Base-by-base conservation (phyloP, 2,888 invertebrate species). In the Plebejus argus region DNA sequence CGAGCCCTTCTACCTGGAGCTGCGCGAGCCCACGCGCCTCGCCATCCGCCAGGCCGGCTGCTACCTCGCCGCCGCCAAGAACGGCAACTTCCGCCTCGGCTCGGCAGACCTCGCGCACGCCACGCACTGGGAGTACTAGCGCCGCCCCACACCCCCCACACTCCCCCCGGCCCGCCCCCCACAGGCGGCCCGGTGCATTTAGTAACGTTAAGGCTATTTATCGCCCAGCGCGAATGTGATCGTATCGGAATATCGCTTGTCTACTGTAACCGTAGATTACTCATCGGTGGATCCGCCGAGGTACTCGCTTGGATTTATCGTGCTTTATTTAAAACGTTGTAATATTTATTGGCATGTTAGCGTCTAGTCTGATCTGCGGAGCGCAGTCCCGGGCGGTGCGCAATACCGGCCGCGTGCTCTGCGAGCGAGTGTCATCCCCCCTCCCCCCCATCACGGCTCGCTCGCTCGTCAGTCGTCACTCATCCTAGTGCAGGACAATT, bases 101-200 rank as follows among this genome's bases (percentile, higher is more conserved):
- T 97, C 97, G 80, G 95, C 96, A 81, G 97, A 97, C 86, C 95
- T 96, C 84, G 96, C 96, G 84, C 93, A 95, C 82, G 98, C 98
- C 88, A 98, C 98, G 85, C 97, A 97, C 88, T 98, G 98, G 98
- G 98, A 98, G 94, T 98, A 98, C 91, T 98, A 98, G 94, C 74
- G 15, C 35, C 66, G 1, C 39, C 39, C 39, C 39, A 28, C 66
- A 45, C 79, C 76, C 89, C 89, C 89, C 89, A 88, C 89, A 88
- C 86, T 33, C 58, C 20, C 70, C 18, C 39, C 12, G 12, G 3
- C 23, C 45, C 77, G 58, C 77, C 75, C 76, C 70, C 71, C 77
- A 28, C 28, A 2, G 8, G 81, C 87, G 86, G 83, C 85, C 85
- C 85, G 83, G 82, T 86, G 91, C 91, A 88, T 88, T 88, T 87